Evolutionary conservation across 2,888 invertebrate genomes (phyloP).

Genomic region (Saturnia pavonia): DNA sequence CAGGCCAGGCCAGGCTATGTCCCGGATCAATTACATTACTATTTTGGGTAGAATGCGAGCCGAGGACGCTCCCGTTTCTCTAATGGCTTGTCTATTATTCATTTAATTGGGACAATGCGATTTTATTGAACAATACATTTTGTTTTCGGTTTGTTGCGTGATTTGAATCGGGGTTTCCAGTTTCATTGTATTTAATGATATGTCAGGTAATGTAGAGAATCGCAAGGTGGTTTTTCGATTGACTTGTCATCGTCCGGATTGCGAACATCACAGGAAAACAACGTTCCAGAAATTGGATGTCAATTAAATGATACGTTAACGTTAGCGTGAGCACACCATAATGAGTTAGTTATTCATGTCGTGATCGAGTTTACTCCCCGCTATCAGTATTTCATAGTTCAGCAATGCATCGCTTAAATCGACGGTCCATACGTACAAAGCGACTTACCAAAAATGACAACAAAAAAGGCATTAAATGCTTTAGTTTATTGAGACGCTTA

Average conservation of each 20-base stretch:
- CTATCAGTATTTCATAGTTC: no score
- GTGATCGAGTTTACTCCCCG: no score
- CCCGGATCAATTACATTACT: constrained; percentile 51
- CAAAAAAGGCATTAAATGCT: no score
- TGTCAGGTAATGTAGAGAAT: not conserved
- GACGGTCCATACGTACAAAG: no score
- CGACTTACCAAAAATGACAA: no score
- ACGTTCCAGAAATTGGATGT: not conserved
- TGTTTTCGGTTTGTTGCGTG: constrained; percentile 23
- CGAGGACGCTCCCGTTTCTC: constrained; percentile 12
- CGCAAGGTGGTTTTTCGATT: not conserved
- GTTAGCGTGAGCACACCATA: no score
- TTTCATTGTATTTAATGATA: constrained; percentile 7
- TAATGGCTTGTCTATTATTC: constrained; percentile 44
- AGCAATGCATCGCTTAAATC: no score
- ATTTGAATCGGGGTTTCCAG: not conserved
- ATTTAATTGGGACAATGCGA: constrained; percentile 43
- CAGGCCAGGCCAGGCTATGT: constrained; percentile 33
- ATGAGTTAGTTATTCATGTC: no score
- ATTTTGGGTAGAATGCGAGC: constrained; percentile 14
- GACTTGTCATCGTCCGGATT: not conserved
- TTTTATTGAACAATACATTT: constrained; percentile 39
- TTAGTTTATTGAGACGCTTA: no score
- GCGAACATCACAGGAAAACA: not conserved
- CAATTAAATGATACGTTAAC: no score